Conservation (phyloP, 2,113 vertebrate species). For the Rhizomys pruinosus region DNA sequence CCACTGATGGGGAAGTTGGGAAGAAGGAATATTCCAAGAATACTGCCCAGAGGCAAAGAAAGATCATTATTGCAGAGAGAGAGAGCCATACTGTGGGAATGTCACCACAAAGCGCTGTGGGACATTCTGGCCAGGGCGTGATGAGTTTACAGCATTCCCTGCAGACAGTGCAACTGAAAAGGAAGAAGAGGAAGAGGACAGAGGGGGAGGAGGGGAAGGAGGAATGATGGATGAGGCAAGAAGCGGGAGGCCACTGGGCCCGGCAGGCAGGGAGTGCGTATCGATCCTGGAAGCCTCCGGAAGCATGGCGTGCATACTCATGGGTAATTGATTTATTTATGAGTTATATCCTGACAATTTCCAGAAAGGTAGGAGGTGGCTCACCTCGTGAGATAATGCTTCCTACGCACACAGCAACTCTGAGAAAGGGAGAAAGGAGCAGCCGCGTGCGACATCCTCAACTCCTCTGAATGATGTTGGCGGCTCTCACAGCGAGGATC, state of each 20-base stretch:
- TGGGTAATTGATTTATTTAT: slow-evolving; percentile 35
- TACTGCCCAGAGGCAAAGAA: background rate
- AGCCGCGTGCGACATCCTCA: slow-evolving; percentile 48
- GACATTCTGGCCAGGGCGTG: background rate
- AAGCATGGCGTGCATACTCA: slow-evolving; percentile 8
- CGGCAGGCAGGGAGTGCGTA: background rate
- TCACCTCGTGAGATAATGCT: slow-evolving; percentile 58
- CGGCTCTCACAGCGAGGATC: background rate
- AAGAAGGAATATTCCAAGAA: background rate
- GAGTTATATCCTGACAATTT: slow-evolving; percentile 60
- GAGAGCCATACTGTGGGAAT: too few species aligned
- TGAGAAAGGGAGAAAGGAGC: slow-evolving; percentile 49
- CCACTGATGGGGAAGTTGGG: background rate
- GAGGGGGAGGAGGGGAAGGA: too few species aligned
- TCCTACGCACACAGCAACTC: slow-evolving; percentile 54
- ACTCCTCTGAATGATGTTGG: background rate
- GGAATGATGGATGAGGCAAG: background rate
- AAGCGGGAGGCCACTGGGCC: background rate
- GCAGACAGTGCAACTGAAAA: background rate
- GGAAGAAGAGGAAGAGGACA: background rate
- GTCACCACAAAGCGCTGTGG: background rate
- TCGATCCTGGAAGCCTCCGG: slow-evolving; percentile 41
- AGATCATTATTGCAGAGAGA: background rate
- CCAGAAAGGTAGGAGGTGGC: slow-evolving; percentile 37
- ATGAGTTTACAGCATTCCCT: background rate